Percentiles rank a stretch among this genome's conserved stretches.
These are phyloP conservation scores for Neodiprion lecontei DNA, from an alignment of 1,140 invertebrate genomes.

Conservation along the genomic window DNA sequence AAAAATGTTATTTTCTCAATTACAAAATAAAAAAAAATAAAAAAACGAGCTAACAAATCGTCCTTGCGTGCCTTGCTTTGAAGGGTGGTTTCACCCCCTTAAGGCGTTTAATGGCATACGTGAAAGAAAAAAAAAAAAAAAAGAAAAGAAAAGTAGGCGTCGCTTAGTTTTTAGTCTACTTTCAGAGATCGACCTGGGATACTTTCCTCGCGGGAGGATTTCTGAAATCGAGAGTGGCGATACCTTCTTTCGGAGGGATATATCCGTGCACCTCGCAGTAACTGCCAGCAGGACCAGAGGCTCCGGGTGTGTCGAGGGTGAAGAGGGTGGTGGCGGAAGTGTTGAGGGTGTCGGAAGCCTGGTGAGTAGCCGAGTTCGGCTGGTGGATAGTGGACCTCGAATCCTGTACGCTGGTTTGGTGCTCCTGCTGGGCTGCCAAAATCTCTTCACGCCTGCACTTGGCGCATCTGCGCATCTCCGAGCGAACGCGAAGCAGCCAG, in stretches of 20 bases:
- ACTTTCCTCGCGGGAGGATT: too few relatives aligned
- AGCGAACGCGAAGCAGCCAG: conserved; percentile 79
- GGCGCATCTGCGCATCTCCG: conserved; percentile 75
- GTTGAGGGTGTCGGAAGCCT: conserved; percentile 41
- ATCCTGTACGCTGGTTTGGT: neutral
- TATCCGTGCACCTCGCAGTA: conserved; percentile 70
- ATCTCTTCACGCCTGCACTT: conserved; percentile 70
- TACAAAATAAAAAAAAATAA: too few relatives aligned
- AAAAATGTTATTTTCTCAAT: too few relatives aligned
- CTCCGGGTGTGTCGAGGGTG: conserved; percentile 62
- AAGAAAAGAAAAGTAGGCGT: too few relatives aligned
- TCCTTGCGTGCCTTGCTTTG: too few relatives aligned
- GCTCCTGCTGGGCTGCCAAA: conserved; percentile 42
- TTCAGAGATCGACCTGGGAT: too few relatives aligned
- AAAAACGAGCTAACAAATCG: too few relatives aligned
- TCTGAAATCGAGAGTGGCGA: conserved; percentile 11
- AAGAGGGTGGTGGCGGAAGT: conserved; percentile 61
- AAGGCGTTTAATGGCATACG: too few relatives aligned
- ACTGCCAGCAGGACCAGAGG: conserved; percentile 56
- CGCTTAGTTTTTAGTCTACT: too few relatives aligned
- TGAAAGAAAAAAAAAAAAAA: too few relatives aligned
- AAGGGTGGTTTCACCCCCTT: too few relatives aligned
- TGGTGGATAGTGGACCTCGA: neutral
- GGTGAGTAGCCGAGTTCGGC: neutral
- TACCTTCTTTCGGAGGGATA: conserved; percentile 67